phyloP scores from a whole-genome alignment of 1,140 invertebrate genomes.

The Bombyx mandarina region DNA sequence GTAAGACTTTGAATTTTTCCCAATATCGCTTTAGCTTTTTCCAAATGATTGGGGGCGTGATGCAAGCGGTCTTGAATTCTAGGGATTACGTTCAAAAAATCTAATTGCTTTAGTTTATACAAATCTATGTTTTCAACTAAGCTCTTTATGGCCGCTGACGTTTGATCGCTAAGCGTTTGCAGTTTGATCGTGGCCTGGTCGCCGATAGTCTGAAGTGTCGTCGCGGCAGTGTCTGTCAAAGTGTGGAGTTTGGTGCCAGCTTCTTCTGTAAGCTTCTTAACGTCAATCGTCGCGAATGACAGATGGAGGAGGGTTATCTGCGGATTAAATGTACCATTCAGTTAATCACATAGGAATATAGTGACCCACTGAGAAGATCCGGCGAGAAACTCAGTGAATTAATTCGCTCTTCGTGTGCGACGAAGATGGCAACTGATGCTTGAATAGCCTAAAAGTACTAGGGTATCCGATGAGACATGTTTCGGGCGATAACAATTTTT shows the following conservation, averaged over 20 bases:
- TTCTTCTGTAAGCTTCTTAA: no score
- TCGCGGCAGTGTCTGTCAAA: conserved; percentile 14
- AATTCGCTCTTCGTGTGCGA: no score
- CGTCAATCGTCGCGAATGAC: neutral
- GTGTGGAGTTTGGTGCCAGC: neutral
- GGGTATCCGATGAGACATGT: no score
- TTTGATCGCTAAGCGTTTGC: conserved; percentile 37
- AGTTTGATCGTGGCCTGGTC: conserved; percentile 33
- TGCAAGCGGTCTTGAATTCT: conserved; percentile 17
- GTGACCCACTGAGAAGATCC: no score
- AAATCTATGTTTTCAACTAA: conserved; percentile 40
- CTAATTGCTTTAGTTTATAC: conserved; percentile 34
- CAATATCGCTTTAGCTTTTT: conserved; percentile 8
- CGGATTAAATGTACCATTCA: neutral
- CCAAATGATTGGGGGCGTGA: conserved; percentile 2
- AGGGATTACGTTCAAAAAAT: conserved; percentile 27
- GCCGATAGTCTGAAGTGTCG: conserved; percentile 32
- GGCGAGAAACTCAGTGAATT: no score
- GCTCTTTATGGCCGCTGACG: conserved; percentile 31
- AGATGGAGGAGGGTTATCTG: conserved; percentile 7
- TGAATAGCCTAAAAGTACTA: no score
- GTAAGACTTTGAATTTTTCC: conserved; percentile 6
- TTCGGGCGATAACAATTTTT: no score
- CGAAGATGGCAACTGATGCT: no score
- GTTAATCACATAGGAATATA: no score